Base-by-base conservation (phyloP, 2,113 vertebrate species). In the Typhlomys cinereus region DNA sequence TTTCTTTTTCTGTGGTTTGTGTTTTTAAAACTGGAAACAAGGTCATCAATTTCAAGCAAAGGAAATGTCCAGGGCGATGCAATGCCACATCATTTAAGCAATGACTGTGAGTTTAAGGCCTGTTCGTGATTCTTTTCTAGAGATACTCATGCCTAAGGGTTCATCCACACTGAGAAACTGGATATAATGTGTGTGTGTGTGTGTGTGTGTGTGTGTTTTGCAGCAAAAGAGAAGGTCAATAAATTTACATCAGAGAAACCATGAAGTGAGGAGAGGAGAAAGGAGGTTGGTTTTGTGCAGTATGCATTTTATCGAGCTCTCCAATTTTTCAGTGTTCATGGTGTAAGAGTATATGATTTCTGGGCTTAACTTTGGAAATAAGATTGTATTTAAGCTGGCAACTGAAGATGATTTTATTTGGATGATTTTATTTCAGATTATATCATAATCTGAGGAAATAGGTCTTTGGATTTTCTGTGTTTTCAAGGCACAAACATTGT, bases 1-100 rank as follows among this genome's bases (percentile, higher is more conserved):
- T 80, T 88, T 85, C 21, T 85, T 52, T 52, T 91, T 69, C 15
- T 81, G 3, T 86, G 52, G 23, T 82, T 82, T 80, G 29, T 94
- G 46, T 66, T 48, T 78, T 18, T 82, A 86, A 52, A 67, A 64
- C 74, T 81, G 52, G 44, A 92, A 90, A 39, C 50, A 84, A 48
- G 18, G 17, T 86, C 41, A 61, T 87, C 36, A 39, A 39, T 70
- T 89, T 50, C 57, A 52, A 80, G 44, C 25, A 29, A 46, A 87
- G 74, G 31, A 86, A 76, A 27, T 62, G 11, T 41, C 64, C 23
- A 9, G 48, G 50, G 31, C 67, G 57, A 67, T 67, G 36, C 61
- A 41, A 48, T 54, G 85, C 48, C 57, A 34, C 15, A 79, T 70
- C 64, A 57, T 61, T 57, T 73, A 18, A 54, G 39, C 73, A 67